These are phyloP conservation scores for Lamprologus callipterus DNA, from an alignment of 2,113 vertebrate genomes.

Conservation along the genomic window DNA sequence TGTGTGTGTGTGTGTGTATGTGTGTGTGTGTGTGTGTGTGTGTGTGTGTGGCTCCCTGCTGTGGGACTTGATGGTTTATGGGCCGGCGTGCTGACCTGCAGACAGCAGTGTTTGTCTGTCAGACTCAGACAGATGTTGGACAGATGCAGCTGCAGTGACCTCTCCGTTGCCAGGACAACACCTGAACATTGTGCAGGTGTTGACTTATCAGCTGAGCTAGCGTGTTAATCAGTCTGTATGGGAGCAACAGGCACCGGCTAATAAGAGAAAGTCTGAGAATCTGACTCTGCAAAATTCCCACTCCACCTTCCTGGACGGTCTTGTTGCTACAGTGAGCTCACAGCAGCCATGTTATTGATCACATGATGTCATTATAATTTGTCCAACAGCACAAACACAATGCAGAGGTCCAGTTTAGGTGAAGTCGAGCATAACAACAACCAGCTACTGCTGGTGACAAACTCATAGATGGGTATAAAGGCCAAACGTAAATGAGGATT, in stretches of 20 bases:
- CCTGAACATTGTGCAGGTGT: not conserved
- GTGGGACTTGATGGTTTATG: not conserved
- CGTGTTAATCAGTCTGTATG: not conserved
- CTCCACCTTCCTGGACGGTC: not conserved
- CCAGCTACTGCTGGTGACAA: not conserved
- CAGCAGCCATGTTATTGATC: not conserved
- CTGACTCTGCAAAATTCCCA: not conserved
- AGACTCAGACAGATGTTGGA: not conserved
- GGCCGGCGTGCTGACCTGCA: not conserved
- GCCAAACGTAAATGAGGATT: not conserved
- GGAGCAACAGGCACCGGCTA: not conserved
- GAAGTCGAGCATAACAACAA: not conserved
- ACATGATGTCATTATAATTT: not conserved
- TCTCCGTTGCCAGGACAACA: not conserved
- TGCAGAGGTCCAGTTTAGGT: not conserved
- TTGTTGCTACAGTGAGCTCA: not conserved
- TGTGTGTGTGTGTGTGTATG: not conserved
- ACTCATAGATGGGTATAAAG: not conserved
- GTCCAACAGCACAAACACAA: not conserved
- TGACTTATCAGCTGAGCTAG: not conserved
- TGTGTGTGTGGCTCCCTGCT: not conserved
- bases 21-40: not conserved
- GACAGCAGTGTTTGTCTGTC: not conserved
- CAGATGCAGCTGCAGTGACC: not conserved
- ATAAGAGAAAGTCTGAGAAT: not conserved